These are phyloP conservation scores for Pedetes capensis DNA, from an alignment of 2,113 vertebrate genomes.

Conservation along the genomic window DNA sequence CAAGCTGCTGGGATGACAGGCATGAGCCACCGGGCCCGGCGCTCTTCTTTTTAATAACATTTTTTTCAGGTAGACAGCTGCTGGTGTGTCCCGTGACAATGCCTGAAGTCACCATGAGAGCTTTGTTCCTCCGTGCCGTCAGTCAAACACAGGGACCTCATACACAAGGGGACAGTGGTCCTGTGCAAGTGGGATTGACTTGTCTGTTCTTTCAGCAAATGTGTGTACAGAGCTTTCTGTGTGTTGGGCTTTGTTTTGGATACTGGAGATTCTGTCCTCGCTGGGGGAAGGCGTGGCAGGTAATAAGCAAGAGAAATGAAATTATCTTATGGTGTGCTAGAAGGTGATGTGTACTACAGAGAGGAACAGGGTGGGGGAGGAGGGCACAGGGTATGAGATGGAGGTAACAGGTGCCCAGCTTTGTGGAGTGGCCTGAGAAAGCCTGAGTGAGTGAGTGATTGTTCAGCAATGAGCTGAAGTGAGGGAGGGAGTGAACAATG, in stretches of 20 bases:
- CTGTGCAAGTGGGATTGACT: not conserved
- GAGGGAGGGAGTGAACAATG: not conserved
- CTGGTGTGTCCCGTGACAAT: fast-evolving
- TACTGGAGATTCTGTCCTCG: not conserved
- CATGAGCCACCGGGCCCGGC: no score
- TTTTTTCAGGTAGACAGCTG: not conserved
- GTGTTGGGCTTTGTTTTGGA: not conserved
- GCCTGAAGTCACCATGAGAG: not conserved
- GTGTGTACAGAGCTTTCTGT: not conserved
- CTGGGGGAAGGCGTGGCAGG: not conserved
- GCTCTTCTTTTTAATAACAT: not conserved
- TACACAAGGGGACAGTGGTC: not conserved
- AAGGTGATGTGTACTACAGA: not conserved
- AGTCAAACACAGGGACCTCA: not conserved
- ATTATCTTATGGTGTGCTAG: not conserved
- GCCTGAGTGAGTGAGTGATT: not conserved
- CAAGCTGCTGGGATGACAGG: no score
- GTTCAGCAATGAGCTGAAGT: not conserved
- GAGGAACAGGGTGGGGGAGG: not conserved
- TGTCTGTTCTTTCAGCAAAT: not conserved
- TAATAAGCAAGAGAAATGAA: not conserved
- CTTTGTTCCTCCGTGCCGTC: fast-evolving
- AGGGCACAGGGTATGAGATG: not conserved
- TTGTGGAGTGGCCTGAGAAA: not conserved
- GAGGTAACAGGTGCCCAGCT: not conserved